phyloP scores from a whole-genome alignment of 2,797 vertebrate species.

The Argyrosomus regius region DNA sequence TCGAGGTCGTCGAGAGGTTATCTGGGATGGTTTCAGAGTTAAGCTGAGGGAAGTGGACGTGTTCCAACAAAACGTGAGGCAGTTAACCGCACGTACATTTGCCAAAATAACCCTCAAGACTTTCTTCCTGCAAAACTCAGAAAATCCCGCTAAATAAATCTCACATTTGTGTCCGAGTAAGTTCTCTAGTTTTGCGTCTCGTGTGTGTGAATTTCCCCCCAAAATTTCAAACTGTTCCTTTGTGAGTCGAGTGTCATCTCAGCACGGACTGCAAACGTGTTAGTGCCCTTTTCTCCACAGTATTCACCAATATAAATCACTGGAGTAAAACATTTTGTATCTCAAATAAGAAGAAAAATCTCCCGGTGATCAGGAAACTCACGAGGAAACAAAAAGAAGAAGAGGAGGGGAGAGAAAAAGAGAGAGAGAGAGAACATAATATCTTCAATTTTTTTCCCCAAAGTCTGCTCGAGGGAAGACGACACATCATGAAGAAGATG shows the following conservation, averaged over 20 bases:
- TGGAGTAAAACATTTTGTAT: slow-evolving; percentile 30
- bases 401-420: background rate
- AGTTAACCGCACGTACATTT: background rate
- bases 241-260: slow-evolving; percentile 12
- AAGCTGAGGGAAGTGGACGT: too few relatives aligned
- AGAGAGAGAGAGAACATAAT: background rate
- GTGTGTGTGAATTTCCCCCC: background rate
- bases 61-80: background rate
- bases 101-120: background rate
- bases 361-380: slow-evolving; percentile 13
- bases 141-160: background rate
- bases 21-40: background rate
- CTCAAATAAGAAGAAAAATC: slow-evolving; percentile 20
- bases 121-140: background rate
- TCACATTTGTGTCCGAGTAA: background rate
- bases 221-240: slow-evolving; percentile 13
- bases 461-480: slow-evolving; percentile 57
- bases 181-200: background rate
- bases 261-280: slow-evolving; percentile 31
- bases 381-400: background rate
- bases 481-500: slow-evolving; percentile 50
- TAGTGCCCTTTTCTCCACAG: slow-evolving; percentile 39
- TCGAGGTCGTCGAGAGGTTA: too few relatives aligned
- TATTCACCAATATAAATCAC: slow-evolving; percentile 35
- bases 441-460: background rate